Base-by-base conservation (phyloP, 1,140 invertebrate species). In the fruit fly (Drosophila melanogaster) region DNA sequence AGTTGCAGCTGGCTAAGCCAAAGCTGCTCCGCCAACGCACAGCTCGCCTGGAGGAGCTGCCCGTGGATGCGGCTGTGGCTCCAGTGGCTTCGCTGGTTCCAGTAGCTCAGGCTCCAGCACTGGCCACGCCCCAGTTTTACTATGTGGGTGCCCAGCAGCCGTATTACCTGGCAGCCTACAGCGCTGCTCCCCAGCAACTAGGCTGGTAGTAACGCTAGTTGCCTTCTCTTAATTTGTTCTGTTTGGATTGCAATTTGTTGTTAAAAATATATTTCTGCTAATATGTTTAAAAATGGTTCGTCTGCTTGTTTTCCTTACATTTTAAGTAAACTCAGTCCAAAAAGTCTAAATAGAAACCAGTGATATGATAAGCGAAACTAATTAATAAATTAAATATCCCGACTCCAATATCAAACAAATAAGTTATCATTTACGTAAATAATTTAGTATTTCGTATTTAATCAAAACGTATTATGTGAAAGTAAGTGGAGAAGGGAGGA, bases 11-110 rank as follows among this genome's bases (percentile, higher is more conserved):
- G 49, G 60, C 66, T 26, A 85, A 86, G 54, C 50, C 65, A 10
- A 77, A 75, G 17, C 61, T 64, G 1, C 67, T 30, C 12, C 51
- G 59, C 35, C 81, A 85, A 6, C 78, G 77, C 44, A 78, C 57
- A 12, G 83, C 83, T 15, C 83, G 83, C n/a, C 84, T 86, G 17
- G 83, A 86, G 41, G 65, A 87, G 14, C 17, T 86, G 64, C 56
- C 81, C 26, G 62, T 61, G 3, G 62, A 80, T 38, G 77, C 50
- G 7, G 58, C 56, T 6, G 50, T 76, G 7, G 61, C 35, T 11
- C 49, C 64, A 15, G 24, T 76, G 7, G 61, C 35, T 11, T 41
- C 64, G n/a, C 19, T 65, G 1, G 64, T 71, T 3, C 57, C 62
- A 4, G 61, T 56, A 1, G 44, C 59, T 26, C 49, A 50, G 11